Evolutionary conservation across 2,888 invertebrate species (phyloP), one percentile per base, ranked within the genome.

Genomic region (Blastobasis lacticolella): DNA sequence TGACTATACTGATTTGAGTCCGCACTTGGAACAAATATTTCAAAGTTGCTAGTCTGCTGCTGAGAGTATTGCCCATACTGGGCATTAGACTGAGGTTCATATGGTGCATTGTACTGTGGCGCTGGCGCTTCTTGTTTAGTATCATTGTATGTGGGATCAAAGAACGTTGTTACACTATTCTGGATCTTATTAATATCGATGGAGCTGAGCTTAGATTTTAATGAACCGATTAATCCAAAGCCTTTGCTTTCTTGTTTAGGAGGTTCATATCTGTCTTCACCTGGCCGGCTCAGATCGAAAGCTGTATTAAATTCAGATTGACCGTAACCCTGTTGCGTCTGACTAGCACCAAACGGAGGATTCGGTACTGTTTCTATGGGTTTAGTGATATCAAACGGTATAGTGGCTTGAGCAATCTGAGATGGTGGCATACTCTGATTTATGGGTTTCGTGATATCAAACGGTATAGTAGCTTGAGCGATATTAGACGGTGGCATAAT

Each of bases 171-270:
- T 4, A 89, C 86, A 4, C 71, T 82, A 62, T 73, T 83, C 64
- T 88, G 88, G 45, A 88, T 77, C 62, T 84, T 88, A 66, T 85
- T 85, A 8, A 88, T 84, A 65, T 86, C 86, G 47, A 89, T 66
- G 6, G 81, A 73, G 56, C 79, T 78, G 0, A 88, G 69, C 58
- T 87, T 88, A 40, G 87, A 86, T 68, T 87, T 88, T n/a, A 88
- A 67, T 6, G 87, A 86, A 36, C 87, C 87, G 49, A 88, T 81
- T 9, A 88, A 75, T 45, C 85, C 87, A 52, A 84, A 83, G 5
- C 78, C 75, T 70, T 65, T 76, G 0, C 71, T 52, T 57, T 83
- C 83, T 49, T 73, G 67, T 48, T 67, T 71, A 0, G 69, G 62
- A 43, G 66, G 57, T 55, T 78, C 76, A 54, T 68, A 78, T 9